Conservation (phyloP, 2,113 vertebrate genomes). For the Cyprichromis sp. region DNA sequence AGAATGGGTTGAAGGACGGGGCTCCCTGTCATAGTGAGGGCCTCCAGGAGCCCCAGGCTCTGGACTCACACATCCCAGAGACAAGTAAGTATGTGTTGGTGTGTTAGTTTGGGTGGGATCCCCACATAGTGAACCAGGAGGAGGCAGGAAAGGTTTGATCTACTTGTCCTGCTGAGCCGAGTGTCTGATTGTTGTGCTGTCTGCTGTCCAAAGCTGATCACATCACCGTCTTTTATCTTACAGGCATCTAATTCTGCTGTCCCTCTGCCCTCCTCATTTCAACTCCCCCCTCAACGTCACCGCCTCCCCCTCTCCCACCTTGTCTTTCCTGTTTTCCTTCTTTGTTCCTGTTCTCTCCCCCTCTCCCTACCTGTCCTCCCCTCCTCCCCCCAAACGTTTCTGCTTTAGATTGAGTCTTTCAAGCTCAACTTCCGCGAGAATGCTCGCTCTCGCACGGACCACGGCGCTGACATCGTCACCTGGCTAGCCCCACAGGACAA, state of each 20-base stretch:
- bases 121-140: neutral
- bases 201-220: constrained; percentile 44
- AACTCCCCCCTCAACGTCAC: constrained; percentile 25
- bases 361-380: neutral
- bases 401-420: constrained; percentile 92
- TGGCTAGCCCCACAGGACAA: constrained; percentile 63
- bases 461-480: constrained; percentile 80
- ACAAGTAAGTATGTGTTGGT: constrained; percentile 83
- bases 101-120: neutral
- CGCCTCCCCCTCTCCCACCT: neutral
- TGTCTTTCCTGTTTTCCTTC: constrained; percentile 6
- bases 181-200: neutral
- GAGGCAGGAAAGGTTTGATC: neutral
- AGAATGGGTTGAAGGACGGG: constrained; percentile 78
- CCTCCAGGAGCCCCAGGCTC: constrained; percentile 80
- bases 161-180: neutral
- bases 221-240: constrained; percentile 83
- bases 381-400: constrained; percentile 59
- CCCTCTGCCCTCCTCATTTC: constrained; percentile 73
- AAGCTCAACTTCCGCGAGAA: constrained; percentile 86
- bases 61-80: constrained; percentile 89
- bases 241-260: constrained; percentile 97
- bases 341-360: neutral
- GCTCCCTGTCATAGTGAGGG: constrained; percentile 68
- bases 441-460: constrained; percentile 85